Evolutionary conservation across 1,140 invertebrate species (phyloP), one percentile per base, ranked within the genome.

Genomic region (Zaprionus africanus): DNA sequence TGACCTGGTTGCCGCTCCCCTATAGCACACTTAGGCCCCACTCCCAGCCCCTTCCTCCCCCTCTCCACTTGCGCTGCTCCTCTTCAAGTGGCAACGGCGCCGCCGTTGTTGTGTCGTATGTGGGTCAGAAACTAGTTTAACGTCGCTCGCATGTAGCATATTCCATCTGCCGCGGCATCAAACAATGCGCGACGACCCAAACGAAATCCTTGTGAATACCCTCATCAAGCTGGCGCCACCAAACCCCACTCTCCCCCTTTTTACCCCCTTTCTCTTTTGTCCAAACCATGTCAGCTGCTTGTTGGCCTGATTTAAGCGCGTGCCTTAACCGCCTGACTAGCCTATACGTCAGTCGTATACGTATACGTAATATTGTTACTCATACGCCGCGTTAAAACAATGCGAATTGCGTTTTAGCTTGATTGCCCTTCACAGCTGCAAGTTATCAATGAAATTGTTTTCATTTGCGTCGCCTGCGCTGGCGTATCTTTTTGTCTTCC

Each of bases 81-180:
- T 63, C 54, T 60, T 62, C 17, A 34, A 62, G 59, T 70, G 58
- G 66, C 64, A 15, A 15, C 13, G 38, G 38, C 38, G 34, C n/a
- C 24, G 41, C 34, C 22, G 22, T 24, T 22, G 22, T 17, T 15
- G 36, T 15, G 31, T 6, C 63, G 46, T 68, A 88, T 81, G 84
- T 87, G 81, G 84, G 83, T 87, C 85, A 87, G 84, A 87, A 86
- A 82, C 83, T 87, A 86, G 83, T 88, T 88, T 76, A 86, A 74
- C 31, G 51, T 43, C n/a, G 38, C 26, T 26, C 26, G 26, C 26
- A 26, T 26, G 26, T 26, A 26, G 26, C 24, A 57, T 62, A 46
- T 54, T 56, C 51, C 62, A 54, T 54, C 49, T 63, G 66, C 36
- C 61, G 4, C 9, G 9, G 46, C 46, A 11, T 26, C 58, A 53